Conservation (phyloP, 2,888 invertebrate genomes). For the Mactromeris polynyma region DNA sequence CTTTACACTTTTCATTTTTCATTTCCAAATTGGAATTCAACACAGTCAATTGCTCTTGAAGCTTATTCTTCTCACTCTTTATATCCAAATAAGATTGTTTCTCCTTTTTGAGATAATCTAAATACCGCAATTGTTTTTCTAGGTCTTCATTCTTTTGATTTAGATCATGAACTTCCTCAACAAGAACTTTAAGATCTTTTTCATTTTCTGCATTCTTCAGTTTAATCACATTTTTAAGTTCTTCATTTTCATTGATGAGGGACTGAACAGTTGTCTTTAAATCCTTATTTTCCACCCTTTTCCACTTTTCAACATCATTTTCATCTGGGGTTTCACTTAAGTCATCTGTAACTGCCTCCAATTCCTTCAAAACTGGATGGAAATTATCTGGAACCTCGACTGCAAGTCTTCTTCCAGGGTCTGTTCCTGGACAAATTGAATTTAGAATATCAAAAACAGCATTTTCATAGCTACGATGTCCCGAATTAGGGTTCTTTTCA, state of each 20-base stretch:
- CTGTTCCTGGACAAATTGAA: conserved; percentile 68
- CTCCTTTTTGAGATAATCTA: conserved; percentile 14
- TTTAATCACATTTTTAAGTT: conserved; percentile 30
- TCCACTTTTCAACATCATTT: conserved; percentile 22
- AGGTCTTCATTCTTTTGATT: conserved; percentile 6
- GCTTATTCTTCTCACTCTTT: background rate
- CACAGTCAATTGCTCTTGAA: background rate
- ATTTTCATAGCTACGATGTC: conserved; percentile 55
- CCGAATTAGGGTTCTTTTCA: background rate
- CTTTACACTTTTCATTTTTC: background rate
- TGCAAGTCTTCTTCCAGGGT: conserved; percentile 53
- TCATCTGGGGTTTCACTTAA: conserved; percentile 38
- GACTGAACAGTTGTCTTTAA: conserved; percentile 8
- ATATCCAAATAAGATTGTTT: conserved; percentile 12
- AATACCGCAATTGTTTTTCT: background rate
- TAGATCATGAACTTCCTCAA: conserved; percentile 9
- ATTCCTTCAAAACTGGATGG: conserved; percentile 43
- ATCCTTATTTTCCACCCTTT: conserved; percentile 12
- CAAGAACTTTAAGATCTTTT: conserved; percentile 27
- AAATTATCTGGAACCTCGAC: conserved; percentile 19
- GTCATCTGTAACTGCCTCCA: conserved; percentile 41
- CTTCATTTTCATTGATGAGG: conserved; percentile 32
- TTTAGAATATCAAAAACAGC: conserved; percentile 67
- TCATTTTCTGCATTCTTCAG: conserved; percentile 11
- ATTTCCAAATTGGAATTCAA: conserved; percentile 6